Conservation (phyloP, 1,140 invertebrate genomes). For the Coptotermes formosanus region DNA sequence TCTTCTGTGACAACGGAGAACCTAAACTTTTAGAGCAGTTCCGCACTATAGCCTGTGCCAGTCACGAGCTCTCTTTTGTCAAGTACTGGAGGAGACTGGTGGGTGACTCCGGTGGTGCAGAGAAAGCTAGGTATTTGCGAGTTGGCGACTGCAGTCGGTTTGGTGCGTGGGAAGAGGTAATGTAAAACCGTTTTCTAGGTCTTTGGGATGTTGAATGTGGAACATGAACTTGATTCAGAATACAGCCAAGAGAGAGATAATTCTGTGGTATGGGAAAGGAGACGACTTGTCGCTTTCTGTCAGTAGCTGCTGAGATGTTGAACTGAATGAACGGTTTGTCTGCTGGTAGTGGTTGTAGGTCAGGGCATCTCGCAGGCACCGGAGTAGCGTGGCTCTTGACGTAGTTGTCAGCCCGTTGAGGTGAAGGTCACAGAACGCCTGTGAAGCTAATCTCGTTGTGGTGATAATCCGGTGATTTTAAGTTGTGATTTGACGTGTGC, state of each 20-base stretch:
- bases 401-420: background rate
- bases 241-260: background rate
- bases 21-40: too few species aligned
- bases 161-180: background rate
- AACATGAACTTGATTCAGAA: background rate
- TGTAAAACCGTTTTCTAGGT: background rate
- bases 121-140: background rate
- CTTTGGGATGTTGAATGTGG: background rate
- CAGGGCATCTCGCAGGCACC: background rate
- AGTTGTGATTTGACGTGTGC: too few species aligned
- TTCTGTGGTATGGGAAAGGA: background rate
- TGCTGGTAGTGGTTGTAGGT: background rate
- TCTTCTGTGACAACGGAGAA: too few species aligned
- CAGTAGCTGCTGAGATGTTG: slow-evolving; percentile 5
- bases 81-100: background rate
- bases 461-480: background rate
- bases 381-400: background rate
- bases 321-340: background rate
- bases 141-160: background rate
- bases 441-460: background rate
- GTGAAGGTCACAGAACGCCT: too few species aligned
- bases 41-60: background rate
- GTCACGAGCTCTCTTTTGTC: background rate
- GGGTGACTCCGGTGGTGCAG: background rate
- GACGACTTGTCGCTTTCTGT: background rate